These are phyloP conservation scores for Cataglyphis rosenhaueri DNA, from an alignment of 2,888 invertebrate genomes.

Conservation along the genomic window DNA sequence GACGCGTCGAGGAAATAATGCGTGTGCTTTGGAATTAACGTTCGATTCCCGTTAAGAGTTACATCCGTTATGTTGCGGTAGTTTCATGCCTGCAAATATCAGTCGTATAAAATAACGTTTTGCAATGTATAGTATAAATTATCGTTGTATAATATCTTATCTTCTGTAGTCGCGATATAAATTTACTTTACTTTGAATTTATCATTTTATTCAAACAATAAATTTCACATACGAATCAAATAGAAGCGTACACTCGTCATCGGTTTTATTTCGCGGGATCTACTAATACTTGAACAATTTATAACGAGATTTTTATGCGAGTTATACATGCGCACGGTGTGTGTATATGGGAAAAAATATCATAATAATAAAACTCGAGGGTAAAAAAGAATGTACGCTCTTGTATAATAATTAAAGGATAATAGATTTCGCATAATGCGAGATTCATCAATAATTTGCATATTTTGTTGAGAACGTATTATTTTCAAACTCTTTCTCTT, in stretches of 20 bases:
- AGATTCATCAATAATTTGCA: constrained; percentile 26
- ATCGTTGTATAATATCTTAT: constrained; percentile 12
- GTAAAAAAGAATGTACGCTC: not conserved
- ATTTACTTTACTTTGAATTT: constrained; percentile 27
- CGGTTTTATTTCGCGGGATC: constrained; percentile 43
- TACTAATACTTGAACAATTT: constrained; percentile 41
- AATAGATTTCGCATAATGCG: constrained; percentile 33
- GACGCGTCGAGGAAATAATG: constrained; percentile 35
- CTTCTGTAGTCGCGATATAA: constrained; percentile 9
- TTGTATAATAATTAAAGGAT: constrained; percentile 39
- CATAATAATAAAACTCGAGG: constrained; percentile 6
- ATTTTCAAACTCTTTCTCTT: not conserved
- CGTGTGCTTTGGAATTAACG: constrained; percentile 29
- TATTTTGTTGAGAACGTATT: constrained; percentile 12
- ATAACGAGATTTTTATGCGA: constrained; percentile 35
- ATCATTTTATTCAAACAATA: constrained; percentile 15
- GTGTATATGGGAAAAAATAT: constrained; percentile 21
- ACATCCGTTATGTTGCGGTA: constrained; percentile 44
- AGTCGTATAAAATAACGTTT: constrained; percentile 6
- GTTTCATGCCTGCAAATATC: constrained; percentile 20
- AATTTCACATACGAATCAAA: constrained; percentile 9
- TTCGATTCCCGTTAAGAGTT: constrained; percentile 42
- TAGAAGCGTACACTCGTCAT: constrained; percentile 8
- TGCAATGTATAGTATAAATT: not conserved
- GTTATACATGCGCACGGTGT: not conserved